Conservation (phyloP, 2,888 invertebrate genomes). For the Plemyria rubiginata region DNA sequence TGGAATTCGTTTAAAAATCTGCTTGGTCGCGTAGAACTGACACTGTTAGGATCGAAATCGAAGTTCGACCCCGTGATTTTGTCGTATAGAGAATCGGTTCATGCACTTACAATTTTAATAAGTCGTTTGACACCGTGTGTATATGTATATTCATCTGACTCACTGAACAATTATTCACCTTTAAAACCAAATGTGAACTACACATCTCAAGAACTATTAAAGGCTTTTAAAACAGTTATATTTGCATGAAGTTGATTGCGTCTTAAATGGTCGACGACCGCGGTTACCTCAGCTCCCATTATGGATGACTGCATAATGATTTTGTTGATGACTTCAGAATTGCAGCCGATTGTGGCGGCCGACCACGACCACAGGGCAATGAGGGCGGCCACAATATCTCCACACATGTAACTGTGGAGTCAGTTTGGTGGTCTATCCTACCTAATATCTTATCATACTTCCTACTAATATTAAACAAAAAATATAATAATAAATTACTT, state of each 20-base stretch:
- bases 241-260: conserved; percentile 14
- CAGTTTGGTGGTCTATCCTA: too few species aligned
- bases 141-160: background rate
- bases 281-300: conserved; percentile 17
- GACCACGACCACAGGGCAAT: conserved; percentile 9
- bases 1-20: too few species aligned
- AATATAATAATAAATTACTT: too few species aligned
- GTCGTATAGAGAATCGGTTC: too few species aligned
- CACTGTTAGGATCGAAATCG: too few species aligned
- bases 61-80: too few species aligned
- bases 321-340: conserved; percentile 27
- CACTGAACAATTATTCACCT: background rate
- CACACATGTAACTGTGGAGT: background rate
- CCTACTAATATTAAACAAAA: too few species aligned
- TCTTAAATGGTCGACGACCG: conserved; percentile 20
- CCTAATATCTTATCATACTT: too few species aligned
- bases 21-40: too few species aligned
- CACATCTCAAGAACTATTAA: conserved; percentile 9
- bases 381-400: background rate
- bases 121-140: background rate
- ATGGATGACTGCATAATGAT: conserved; percentile 27
- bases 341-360: conserved; percentile 13
- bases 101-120: too few species aligned
- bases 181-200: conserved; percentile 16
- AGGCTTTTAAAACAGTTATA: background rate